A percentile compares a stretch with the other conserved stretches of the same genome.
phyloP scores from a whole-genome alignment of 1,140 invertebrate genomes.

The Drosophila cardini region DNA sequence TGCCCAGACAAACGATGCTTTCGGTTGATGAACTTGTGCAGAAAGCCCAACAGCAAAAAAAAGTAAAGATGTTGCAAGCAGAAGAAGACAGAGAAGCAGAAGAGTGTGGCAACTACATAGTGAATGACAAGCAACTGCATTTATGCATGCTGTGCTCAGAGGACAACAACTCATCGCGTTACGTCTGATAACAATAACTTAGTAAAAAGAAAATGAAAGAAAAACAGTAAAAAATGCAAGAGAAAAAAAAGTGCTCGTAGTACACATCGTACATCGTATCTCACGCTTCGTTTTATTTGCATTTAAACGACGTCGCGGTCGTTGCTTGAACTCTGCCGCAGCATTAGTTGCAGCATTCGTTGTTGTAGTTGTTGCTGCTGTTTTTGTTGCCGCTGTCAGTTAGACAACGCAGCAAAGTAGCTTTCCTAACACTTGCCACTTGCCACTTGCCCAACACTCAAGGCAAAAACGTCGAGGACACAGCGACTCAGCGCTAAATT shows the following conservation, averaged over 20 bases:
- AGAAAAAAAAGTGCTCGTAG: not conserved
- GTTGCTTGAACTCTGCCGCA: constrained; percentile 48
- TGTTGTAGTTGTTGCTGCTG: constrained; percentile 17
- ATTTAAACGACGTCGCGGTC: constrained; percentile 37
- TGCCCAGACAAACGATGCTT: constrained; percentile 22
- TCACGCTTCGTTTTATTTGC: constrained; percentile 51
- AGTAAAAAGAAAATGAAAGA: constrained; percentile 16
- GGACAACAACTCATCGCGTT: constrained; percentile 30
- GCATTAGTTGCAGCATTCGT: constrained; percentile 7
- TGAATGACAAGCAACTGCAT: constrained; percentile 48
- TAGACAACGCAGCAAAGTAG: constrained; percentile 20
- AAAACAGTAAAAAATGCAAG: constrained; percentile 6
- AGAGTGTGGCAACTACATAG: constrained; percentile 29
- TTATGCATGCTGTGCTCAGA: constrained; percentile 44
- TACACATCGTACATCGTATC: constrained; percentile 26
- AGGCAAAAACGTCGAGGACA: constrained; percentile 22
- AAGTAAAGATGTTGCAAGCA: not conserved
- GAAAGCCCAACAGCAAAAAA: not conserved
- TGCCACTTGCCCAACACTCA: constrained; percentile 21
- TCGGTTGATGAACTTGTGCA: constrained; percentile 46
- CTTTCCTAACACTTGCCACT: constrained; percentile 38
- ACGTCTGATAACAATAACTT: constrained; percentile 58
- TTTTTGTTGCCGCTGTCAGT: constrained; percentile 9
- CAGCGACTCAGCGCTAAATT: constrained; percentile 19
- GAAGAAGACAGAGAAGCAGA: constrained; percentile 3